Percentiles rank a stretch among this genome's conserved stretches.
These are phyloP conservation scores for Petrosia ficiformis DNA, from an alignment of 37 sponge, comb jelly and placozoan species.

Conservation along the genomic window DNA sequence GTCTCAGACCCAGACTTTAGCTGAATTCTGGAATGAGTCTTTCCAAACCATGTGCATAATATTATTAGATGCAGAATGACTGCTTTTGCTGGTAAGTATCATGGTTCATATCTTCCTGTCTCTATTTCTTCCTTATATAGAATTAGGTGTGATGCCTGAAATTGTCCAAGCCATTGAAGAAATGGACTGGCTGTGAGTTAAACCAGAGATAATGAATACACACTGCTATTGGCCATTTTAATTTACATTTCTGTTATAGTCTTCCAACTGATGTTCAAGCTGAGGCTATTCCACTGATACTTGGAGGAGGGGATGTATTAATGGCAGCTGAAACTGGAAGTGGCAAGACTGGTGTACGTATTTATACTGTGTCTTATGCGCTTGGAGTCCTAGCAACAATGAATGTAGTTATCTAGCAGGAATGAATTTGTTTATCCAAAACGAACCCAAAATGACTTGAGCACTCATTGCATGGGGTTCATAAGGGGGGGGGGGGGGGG, in stretches of 20 bases:
- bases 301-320: slow-evolving; percentile 94
- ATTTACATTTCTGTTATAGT: slow-evolving; percentile 10
- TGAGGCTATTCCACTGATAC: slow-evolving; percentile 94
- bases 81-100: slow-evolving; percentile 28
- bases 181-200: slow-evolving; percentile 91
- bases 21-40: no score
- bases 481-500: no score
- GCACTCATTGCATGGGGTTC: background rate
- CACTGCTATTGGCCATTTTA: background rate
- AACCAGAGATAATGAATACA: background rate
- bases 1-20: no score
- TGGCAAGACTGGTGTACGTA: background rate
- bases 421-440: background rate
- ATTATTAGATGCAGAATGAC: slow-evolving; percentile 12
- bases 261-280: slow-evolving; percentile 95
- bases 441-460: background rate
- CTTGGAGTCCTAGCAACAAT: no score
- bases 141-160: slow-evolving; percentile 91
- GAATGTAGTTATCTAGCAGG: background rate
- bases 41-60: background rate
- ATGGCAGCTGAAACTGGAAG: slow-evolving; percentile 54
- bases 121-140: slow-evolving; percentile 3
- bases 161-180: slow-evolving; percentile 84
- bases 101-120: background rate
- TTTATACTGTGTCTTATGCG: background rate